These are phyloP conservation scores for Epinotia nisella DNA, from an alignment of 2,888 invertebrate genomes.

Conservation along the genomic window DNA sequence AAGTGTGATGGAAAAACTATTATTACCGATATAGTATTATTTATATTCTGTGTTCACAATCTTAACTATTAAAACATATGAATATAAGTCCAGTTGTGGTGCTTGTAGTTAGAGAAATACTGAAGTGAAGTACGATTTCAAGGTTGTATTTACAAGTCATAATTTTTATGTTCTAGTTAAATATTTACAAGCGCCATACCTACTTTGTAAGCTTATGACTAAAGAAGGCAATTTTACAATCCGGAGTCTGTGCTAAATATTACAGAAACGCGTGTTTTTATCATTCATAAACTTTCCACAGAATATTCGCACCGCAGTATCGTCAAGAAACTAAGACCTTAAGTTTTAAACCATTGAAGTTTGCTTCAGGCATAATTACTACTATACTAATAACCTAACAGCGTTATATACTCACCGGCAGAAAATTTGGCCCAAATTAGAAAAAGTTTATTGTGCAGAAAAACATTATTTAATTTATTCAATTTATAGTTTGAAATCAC, in stretches of 20 bases:
- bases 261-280: background rate
- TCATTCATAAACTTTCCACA: constrained; percentile 2
- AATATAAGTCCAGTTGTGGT: no score
- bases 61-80: no score
- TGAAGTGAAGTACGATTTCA: background rate
- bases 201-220: constrained; percentile 21
- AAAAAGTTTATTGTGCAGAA: no score
- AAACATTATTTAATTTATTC: no score
- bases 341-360: background rate
- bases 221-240: background rate
- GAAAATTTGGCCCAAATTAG: no score
- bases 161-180: constrained; percentile 1
- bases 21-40: no score
- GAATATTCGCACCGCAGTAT: background rate
- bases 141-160: background rate
- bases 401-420: no score
- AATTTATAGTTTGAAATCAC: no score
- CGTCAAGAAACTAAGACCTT: background rate
- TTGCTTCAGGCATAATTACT: background rate
- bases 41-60: no score
- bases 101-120: background rate
- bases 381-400: background rate
- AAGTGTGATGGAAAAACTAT: no score
- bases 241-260: background rate
- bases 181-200: background rate